Base-by-base conservation (phyloP, 2,888 invertebrate species). In the Tigriopus californicus region DNA sequence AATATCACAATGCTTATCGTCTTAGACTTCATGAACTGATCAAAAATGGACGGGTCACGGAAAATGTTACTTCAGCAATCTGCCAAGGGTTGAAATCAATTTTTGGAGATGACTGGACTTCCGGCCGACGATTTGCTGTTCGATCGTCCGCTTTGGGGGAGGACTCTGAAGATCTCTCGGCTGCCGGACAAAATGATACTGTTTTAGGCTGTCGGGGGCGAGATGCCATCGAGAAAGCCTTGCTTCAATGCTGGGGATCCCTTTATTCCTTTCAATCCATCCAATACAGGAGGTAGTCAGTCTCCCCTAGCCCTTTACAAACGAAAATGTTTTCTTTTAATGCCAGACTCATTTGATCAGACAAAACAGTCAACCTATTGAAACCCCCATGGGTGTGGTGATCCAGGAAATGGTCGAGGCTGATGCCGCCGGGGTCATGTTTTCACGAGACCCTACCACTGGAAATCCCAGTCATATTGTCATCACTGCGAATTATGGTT, bases 121-220 rank as follows among this genome's bases (percentile, higher is more conserved):
- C 61, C 12, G 58, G 60, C 49, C 49, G 61, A 42, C 62, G 66
- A 58, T 80, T 79, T 69, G 82, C 83, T 1, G 80, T 83, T 1
- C 72, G 83, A 65, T 83, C 85, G 2, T 74, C 74, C 68, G 85
- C 82, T 13, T 77, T 83, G 48, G 82, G 82, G 4, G 89, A 89
- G 72, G 88, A 89, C 69, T 80, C 82, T 8, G 79, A 80, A 61
- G 83, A 83, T 54, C 72, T 83, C 12, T 87, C 86, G 0, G 81
- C 84, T 3, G 88, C 88, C 0, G 88, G 88, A 1, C 88, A 89
- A 72, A 84, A 88, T 71, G 80, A 81, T 61, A 85, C 85, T 0
- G 77, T 80, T 62, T 73, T 89, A 2, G 84, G 85, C 1, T 79
- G 84, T 58, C 69, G 68, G 42, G 61, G 63, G 11, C 60, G 63